Conservation (phyloP, 2,888 invertebrate species). For the Limnephilus rhombicus region DNA sequence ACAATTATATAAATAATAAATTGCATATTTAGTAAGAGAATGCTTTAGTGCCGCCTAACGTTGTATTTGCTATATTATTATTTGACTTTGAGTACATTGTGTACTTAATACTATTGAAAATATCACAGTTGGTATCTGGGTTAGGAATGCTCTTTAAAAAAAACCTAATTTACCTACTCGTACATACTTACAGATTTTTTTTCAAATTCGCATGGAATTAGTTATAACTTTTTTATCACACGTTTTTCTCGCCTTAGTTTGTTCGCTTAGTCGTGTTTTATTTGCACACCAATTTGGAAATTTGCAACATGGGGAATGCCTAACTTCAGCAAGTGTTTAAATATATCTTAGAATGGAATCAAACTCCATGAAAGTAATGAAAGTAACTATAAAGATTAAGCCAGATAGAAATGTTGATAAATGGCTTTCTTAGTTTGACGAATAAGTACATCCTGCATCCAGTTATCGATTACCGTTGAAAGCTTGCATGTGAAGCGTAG, state of each 20-base stretch:
- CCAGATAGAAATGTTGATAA: not conserved
- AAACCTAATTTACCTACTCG: slow-evolving; percentile 16
- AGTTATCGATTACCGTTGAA: not conserved
- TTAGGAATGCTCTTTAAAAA: slow-evolving; percentile 33
- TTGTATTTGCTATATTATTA: not conserved
- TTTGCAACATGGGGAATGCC: not conserved
- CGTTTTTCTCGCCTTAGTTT: not conserved
- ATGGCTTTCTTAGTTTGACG: not conserved
- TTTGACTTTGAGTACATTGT: slow-evolving; percentile 50
- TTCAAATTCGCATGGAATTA: slow-evolving; percentile 14
- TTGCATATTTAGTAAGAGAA: not conserved
- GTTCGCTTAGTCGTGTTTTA: not conserved
- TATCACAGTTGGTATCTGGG: slow-evolving; percentile 20
- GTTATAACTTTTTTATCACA: not conserved
- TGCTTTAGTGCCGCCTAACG: not conserved
- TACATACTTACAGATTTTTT: not conserved
- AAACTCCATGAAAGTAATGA: not conserved
- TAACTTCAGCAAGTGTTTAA: not conserved
- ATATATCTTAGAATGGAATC: not conserved
- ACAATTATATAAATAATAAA: not conserved
- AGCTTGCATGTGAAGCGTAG: slow-evolving; percentile 10
- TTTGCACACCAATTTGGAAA: not conserved
- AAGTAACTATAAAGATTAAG: not conserved
- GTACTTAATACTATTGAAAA: slow-evolving; percentile 46
- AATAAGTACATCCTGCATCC: not conserved